phyloP scores from a whole-genome alignment of 1,140 invertebrate genomes.

The Saccostrea echinata region DNA sequence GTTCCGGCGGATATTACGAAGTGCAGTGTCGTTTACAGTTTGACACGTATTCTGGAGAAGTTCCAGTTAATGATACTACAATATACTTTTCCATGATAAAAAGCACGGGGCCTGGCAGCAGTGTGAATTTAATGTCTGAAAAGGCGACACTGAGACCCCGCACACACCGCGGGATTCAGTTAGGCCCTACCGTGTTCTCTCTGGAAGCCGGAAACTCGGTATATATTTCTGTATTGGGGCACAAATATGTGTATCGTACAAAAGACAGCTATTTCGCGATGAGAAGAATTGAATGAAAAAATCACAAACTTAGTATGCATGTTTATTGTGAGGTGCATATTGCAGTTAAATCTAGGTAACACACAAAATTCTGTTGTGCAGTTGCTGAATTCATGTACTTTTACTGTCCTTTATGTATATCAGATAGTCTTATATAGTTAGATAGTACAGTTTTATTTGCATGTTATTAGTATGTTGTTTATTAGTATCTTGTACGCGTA shows the following conservation, averaged over 20 bases:
- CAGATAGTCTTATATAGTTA: not conserved
- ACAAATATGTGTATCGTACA: not conserved
- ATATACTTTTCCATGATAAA: not conserved
- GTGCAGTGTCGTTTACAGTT: constrained; percentile 20
- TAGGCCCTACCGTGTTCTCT: not conserved
- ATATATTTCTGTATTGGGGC: not conserved
- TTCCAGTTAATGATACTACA: not conserved
- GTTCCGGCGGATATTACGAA: not conserved
- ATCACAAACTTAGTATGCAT: not conserved
- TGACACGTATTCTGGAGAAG: not conserved
- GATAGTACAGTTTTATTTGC: not conserved
- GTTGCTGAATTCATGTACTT: not conserved
- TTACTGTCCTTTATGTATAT: not conserved
- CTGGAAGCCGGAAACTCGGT: not conserved
- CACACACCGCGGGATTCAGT: not conserved
- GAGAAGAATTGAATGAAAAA: not conserved
- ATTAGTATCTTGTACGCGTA: not conserved
- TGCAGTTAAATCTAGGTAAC: not conserved
- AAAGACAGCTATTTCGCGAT: constrained; percentile 3
- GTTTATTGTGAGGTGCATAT: not conserved
- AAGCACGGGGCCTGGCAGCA: not conserved
- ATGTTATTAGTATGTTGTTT: not conserved
- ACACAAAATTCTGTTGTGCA: not conserved
- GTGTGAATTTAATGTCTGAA: not conserved
- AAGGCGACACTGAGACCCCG: not conserved